Base-by-base conservation (phyloP, 2,888 invertebrate species). In the Galerucella nymphaeae region DNA sequence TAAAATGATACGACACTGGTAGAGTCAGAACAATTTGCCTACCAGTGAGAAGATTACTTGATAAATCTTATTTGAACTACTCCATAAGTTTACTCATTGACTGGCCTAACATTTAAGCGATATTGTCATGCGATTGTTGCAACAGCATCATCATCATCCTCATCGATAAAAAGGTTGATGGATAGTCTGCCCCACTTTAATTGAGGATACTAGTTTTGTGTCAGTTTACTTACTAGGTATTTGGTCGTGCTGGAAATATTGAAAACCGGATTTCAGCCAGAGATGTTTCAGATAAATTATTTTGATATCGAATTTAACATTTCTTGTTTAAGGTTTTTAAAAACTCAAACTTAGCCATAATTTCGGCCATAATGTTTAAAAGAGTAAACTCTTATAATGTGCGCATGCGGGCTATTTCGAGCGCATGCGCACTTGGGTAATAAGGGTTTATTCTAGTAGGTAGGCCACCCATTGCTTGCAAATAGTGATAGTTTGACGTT, bases 121-220 rank as follows among this genome's bases (percentile, higher is more conserved):
- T 18, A 57, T 23, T 18, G 20, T 58, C 58, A 23, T 61, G 59
- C 30, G 41, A 45, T 70, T 20, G 62, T 55, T 70, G 69, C 63
- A 70, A 53, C 69, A 63, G 41, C 55, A 30, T 38, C 11, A 50
- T 20, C 16, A n/a, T 23, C 53, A 61, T 61, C 61, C 62, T 69
- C 69, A 50, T 50, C 50, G 50, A 38, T 55, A 70, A 69, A 70
- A 57, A 50, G 61, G 66, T 63, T 53, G 61, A 18, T 41, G 59
- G 53, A 67, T 69, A 69, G 63, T 74, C n/a, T n/a, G 76, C 73
- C 73, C 76, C 76, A 75, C 76, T 73, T 75, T 71, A 67, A 76
- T 73, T 50, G 72, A 53, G 73, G 76, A 76, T 73, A 70, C 57
- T 65, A 76, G 74, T 76, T 70, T 76, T 75, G 76, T 70, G 73